Evolutionary conservation across 2,113 vertebrate genomes (phyloP).

Genomic region (Takifugu flavidus): DNA sequence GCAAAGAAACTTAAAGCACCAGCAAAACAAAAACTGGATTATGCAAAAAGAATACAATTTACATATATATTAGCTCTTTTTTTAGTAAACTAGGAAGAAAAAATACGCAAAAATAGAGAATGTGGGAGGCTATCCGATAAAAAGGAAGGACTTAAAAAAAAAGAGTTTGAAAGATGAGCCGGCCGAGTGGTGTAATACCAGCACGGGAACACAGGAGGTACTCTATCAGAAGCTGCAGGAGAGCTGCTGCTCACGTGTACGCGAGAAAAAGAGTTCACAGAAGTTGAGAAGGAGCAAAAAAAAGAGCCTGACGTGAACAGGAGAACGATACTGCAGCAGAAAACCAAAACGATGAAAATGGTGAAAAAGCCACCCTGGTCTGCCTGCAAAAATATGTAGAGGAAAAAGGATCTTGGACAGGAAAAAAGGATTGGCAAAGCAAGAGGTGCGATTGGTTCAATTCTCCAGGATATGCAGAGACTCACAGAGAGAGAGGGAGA

Average conservation of each 20-base stretch:
- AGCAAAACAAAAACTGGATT: conserved; percentile 26
- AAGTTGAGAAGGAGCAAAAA: conserved; percentile 46
- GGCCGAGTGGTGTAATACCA: conserved; percentile 61
- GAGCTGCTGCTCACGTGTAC: conserved; percentile 58
- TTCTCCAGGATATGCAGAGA: conserved; percentile 68
- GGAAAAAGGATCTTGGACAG: conserved; percentile 55
- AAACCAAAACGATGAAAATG: conserved; percentile 23
- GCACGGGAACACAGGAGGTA: conserved; percentile 70
- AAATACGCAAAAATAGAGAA: conserved; percentile 42
- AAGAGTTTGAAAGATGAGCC: conserved; percentile 40
- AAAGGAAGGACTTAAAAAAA: conserved; percentile 31
- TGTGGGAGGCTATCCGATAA: conserved; percentile 61
- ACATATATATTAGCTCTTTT: background rate
- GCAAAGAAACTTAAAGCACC: conserved; percentile 50
- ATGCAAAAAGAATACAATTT: background rate
- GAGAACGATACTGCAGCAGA: conserved; percentile 31
- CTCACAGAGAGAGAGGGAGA: conserved; percentile 55
- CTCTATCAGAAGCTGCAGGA: conserved; percentile 59
- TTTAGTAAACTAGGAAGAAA: conserved; percentile 10
- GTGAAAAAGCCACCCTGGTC: conserved; percentile 49
- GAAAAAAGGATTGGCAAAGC: conserved; percentile 73
- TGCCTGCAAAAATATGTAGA: conserved; percentile 44
- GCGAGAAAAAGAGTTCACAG: conserved; percentile 58
- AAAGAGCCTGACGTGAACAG: conserved; percentile 19
- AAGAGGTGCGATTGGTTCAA: conserved; percentile 72